Evolutionary conservation across 2,113 vertebrate genomes (phyloP).

Genomic region (Saguinus midas): DNA sequence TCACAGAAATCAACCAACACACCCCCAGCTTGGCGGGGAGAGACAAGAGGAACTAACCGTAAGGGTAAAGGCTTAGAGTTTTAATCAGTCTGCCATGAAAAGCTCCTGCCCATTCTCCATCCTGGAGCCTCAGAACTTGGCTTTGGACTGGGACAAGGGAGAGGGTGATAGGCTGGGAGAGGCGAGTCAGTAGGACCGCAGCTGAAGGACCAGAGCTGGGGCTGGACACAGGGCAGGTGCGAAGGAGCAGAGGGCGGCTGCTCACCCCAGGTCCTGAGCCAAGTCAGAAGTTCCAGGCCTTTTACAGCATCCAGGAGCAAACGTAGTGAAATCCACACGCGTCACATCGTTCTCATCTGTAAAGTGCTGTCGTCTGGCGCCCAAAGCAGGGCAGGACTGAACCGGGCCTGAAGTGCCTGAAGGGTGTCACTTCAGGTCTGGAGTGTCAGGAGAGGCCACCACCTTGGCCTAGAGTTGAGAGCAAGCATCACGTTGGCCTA

Average conservation of each 20-base stretch:
- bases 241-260: background rate
- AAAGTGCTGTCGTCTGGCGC: background rate
- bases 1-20: background rate
- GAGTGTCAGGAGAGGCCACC: background rate
- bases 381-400: fast-evolving
- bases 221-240: background rate
- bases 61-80: background rate
- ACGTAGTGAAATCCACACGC: fast-evolving
- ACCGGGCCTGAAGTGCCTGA: background rate
- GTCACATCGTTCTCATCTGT: too few species aligned
- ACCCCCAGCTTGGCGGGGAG: fast-evolving
- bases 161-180: background rate
- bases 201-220: background rate
- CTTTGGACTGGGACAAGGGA: background rate
- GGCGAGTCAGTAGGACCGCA: fast-evolving
- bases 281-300: background rate
- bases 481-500: background rate
- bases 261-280: background rate
- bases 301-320: background rate
- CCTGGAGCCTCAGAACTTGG: background rate
- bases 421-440: background rate
- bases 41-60: background rate
- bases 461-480: background rate
- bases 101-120: background rate
- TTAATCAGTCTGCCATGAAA: background rate